Evolutionary conservation across 2,113 vertebrate genomes (phyloP), one percentile per base, ranked within the genome.

Genomic region (Coracopsis vasa): DNA sequence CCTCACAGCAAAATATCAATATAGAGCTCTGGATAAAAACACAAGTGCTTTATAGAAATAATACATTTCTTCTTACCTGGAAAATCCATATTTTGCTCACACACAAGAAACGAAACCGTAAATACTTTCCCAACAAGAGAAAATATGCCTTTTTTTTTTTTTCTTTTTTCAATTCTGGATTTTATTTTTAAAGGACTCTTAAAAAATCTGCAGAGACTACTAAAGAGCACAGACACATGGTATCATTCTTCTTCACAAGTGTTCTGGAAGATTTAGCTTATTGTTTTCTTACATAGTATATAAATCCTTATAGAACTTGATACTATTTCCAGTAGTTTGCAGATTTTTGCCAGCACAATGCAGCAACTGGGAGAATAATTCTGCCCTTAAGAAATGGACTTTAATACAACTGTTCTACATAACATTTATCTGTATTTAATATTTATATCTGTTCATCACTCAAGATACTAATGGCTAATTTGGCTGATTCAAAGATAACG

Each of bases 401-500:
- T 33, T 16, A 65, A 37, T 70, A 80, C 35, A 80, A 16, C 24
- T 83, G 54, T 16, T 74, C 35, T 56, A 56, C 5, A 53, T 35
- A 92, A 92, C 47, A 86, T 71, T 87, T 66, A 85, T 50, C 74
- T 78, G 60, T 80, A 82, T 88, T 95, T 96, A 91, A 66, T 86
- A 95, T 88, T 96, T 90, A 21, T 53, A 93, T 70, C 70, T 86
- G 48, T 37, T 88, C 16, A 62, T 71, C 75, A 50, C 44, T 85
- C 19, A 65, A 9, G 10, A 70, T 28, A 69, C 47, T 64, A 81
- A 81, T 19, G 48, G 73, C 66, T 82, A 90, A 91, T 85, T 91
- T 28, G 41, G 73, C 66, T 82, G 88, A 93, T 85, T 90, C 37
- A 78, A 90, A 94, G 31, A 80, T 67, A 92, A 67, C 42, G 81